Evolutionary conservation across 2,797 vertebrate genomes (phyloP).

Genomic region (Craterocephalus amniculus): DNA sequence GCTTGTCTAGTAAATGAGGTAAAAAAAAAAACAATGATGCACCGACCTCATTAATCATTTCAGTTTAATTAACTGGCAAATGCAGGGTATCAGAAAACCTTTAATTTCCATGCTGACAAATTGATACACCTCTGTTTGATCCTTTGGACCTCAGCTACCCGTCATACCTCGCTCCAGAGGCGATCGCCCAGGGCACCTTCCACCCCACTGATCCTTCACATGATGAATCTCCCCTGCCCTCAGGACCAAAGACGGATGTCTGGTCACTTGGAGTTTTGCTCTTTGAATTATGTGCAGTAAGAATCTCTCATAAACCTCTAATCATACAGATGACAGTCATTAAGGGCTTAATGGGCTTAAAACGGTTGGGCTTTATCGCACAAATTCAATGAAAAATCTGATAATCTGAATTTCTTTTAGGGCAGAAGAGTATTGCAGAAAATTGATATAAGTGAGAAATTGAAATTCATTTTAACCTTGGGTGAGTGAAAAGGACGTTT

Average conservation of each 20-base stretch:
- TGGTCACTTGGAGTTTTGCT: constrained; percentile 97
- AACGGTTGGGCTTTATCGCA: background rate
- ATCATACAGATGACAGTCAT: background rate
- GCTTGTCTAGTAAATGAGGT: background rate
- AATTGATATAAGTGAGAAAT: constrained; percentile 91
- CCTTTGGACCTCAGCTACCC: constrained; percentile 85
- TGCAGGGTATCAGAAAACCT: background rate
- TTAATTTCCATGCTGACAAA: constrained; percentile 11
- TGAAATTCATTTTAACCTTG: constrained; percentile 93
- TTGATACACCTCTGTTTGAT: constrained; percentile 39
- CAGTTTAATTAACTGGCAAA: background rate
- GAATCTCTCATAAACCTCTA: constrained; percentile 50
- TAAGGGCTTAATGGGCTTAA: background rate
- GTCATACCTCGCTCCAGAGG: constrained; percentile 96
- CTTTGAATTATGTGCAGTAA: constrained; percentile 95
- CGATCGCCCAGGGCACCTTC: constrained; percentile 91
- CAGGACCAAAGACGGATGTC: constrained; percentile 95
- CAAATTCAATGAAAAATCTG: background rate
- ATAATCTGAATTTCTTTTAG: constrained; percentile 71
- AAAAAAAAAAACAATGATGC: background rate
- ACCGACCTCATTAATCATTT: background rate
- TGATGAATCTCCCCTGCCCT: constrained; percentile 86
- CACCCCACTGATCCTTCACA: constrained; percentile 85
- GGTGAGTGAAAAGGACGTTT: constrained; percentile 81
- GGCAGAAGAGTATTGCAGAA: constrained; percentile 93